A percentile compares a stretch with the other conserved stretches of the same genome.
Evolutionary conservation across 2,888 invertebrate genomes (phyloP).

Genomic region (Lithosia quadra): DNA sequence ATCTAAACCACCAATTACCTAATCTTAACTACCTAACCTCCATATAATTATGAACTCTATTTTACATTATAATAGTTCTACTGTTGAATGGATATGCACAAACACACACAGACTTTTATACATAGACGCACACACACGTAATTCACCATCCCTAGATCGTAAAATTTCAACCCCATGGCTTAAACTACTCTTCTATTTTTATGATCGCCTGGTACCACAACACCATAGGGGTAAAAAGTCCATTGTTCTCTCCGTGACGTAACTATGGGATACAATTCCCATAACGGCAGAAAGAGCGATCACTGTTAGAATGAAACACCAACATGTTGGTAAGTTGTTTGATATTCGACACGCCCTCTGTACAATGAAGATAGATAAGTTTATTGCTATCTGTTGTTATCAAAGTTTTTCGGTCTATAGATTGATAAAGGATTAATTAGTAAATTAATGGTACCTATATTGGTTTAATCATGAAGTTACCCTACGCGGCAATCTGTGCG

Average conservation of each 20-base stretch:
- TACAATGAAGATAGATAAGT: background rate
- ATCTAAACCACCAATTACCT: too few relatives aligned
- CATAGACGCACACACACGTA: background rate
- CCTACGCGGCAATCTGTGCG: constrained; percentile 17
- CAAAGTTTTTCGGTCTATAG: background rate
- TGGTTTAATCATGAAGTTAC: background rate
- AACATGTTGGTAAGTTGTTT: background rate
- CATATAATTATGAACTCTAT: background rate
- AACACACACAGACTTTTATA: background rate
- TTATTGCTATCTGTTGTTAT: background rate
- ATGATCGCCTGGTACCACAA: constrained; percentile 72
- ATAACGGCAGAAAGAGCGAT: constrained; percentile 36
- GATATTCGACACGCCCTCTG: background rate
- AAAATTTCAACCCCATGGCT: constrained; percentile 44
- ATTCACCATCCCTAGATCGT: background rate
- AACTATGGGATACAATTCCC: constrained; percentile 17
- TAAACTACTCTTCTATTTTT: constrained; percentile 62
- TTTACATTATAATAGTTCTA: background rate
- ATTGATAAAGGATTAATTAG: background rate
- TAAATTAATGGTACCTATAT: constrained; percentile 1
- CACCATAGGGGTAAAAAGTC: constrained; percentile 73
- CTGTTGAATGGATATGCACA: background rate
- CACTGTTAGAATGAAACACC: constrained; percentile 31
- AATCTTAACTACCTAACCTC: background rate
- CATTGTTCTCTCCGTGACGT: constrained; percentile 58